Conservation (phyloP, 2,888 invertebrate genomes). For the Mythimna pallens region DNA sequence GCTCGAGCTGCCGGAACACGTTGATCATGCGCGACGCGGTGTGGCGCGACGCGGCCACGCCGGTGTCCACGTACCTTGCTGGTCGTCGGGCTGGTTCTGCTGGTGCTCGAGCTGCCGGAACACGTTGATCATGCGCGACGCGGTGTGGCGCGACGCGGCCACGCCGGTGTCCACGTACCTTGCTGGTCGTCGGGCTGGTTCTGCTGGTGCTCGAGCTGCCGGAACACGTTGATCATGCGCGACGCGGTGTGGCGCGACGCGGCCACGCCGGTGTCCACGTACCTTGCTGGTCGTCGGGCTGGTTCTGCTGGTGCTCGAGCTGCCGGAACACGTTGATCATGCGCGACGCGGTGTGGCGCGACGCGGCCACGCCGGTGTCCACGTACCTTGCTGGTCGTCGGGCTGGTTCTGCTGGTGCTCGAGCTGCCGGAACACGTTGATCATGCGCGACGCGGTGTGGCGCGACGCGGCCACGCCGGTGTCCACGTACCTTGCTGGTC, state of each 20-base stretch:
- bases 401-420: slow-evolving; percentile 92
- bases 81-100: slow-evolving; percentile 87
- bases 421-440: slow-evolving; percentile 96
- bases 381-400: slow-evolving; percentile 87
- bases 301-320: slow-evolving; percentile 93
- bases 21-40: slow-evolving; percentile 96
- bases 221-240: slow-evolving; percentile 96
- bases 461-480: slow-evolving; percentile 87
- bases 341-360: slow-evolving; percentile 94
- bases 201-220: slow-evolving; percentile 95
- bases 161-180: slow-evolving; percentile 84
- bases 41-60: slow-evolving; percentile 90
- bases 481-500: slow-evolving; percentile 87
- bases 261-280: slow-evolving; percentile 83
- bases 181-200: slow-evolving; percentile 88
- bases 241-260: slow-evolving; percentile 94
- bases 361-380: slow-evolving; percentile 85
- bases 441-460: slow-evolving; percentile 96
- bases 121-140: slow-evolving; percentile 96
- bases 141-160: slow-evolving; percentile 92
- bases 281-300: slow-evolving; percentile 88
- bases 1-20: slow-evolving; percentile 97
- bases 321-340: slow-evolving; percentile 97
- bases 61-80: slow-evolving; percentile 86
- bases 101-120: slow-evolving; percentile 97